Evolutionary conservation across 1,140 invertebrate species (phyloP).

Genomic region (Berghia stephanieae): DNA sequence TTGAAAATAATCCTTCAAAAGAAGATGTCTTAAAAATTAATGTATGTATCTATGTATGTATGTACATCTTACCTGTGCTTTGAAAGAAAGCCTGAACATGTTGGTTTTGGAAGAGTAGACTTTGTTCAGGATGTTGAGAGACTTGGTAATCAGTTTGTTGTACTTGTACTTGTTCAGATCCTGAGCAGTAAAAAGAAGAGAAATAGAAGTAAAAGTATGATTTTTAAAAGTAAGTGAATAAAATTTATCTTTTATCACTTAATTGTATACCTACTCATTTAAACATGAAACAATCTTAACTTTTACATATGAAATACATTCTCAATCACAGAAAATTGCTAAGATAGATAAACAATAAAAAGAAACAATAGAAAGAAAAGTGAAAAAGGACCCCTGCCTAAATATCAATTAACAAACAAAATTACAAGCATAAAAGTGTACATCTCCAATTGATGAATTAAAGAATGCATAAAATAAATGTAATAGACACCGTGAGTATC

Average conservation of each 20-base stretch:
- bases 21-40: not conserved
- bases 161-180: slow-evolving; percentile 63
- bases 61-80: slow-evolving; percentile 60
- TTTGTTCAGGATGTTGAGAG: slow-evolving; percentile 63
- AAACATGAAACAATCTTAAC: no score
- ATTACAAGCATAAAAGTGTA: no score
- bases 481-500: slow-evolving; percentile 55
- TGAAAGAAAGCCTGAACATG: slow-evolving; percentile 63
- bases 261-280: not conserved
- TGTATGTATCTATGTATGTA: not conserved
- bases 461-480: no score
- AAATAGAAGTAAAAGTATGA: not conserved
- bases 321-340: no score
- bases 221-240: no score
- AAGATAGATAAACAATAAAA: not conserved
- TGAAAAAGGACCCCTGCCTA: not conserved
- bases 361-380: not conserved
- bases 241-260: not conserved
- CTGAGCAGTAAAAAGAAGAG: slow-evolving; percentile 49
- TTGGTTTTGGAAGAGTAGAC: slow-evolving; percentile 64
- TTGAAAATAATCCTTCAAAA: not conserved
- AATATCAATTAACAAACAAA: no score
- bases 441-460: no score
- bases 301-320: no score
- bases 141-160: slow-evolving; percentile 62